Conservation (phyloP, 1,140 invertebrate genomes). For the Caenorhabditis tropicalis region DNA sequence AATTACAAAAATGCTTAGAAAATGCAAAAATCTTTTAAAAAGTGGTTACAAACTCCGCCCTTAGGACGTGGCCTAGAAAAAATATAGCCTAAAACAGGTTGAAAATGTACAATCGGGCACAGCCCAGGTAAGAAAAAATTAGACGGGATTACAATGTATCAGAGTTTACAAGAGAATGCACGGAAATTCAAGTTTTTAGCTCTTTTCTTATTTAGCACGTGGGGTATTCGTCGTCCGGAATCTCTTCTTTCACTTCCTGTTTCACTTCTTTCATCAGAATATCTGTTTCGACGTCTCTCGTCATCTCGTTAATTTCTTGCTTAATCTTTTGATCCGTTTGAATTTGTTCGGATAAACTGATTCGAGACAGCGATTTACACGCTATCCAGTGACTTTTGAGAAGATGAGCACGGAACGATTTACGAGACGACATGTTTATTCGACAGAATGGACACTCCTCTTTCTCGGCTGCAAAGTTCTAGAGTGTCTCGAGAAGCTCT, state of each 20-base stretch:
- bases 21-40: too few relatives aligned
- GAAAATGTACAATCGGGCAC: too few relatives aligned
- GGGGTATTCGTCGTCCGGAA: background rate
- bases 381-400: background rate
- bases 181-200: too few relatives aligned
- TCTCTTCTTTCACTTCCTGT: background rate
- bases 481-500: too few relatives aligned
- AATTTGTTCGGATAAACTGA: background rate
- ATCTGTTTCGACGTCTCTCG: background rate
- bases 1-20: too few relatives aligned
- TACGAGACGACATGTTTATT: background rate
- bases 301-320: background rate
- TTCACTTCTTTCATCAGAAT: background rate
- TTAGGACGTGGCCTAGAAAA: too few relatives aligned
- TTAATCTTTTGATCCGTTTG: background rate
- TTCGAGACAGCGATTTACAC: background rate
- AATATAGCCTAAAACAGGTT: too few relatives aligned
- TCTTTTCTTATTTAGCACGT: too few relatives aligned
- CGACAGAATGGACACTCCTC: constrained; percentile 27
- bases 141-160: too few relatives aligned
- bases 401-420: background rate
- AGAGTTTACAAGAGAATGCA: too few relatives aligned
- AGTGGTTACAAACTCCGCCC: too few relatives aligned
- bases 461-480: background rate
- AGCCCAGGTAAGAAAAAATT: too few relatives aligned